Evolutionary conservation across 2,888 invertebrate genomes (phyloP).

Genomic region (Incurvaria masculella): DNA sequence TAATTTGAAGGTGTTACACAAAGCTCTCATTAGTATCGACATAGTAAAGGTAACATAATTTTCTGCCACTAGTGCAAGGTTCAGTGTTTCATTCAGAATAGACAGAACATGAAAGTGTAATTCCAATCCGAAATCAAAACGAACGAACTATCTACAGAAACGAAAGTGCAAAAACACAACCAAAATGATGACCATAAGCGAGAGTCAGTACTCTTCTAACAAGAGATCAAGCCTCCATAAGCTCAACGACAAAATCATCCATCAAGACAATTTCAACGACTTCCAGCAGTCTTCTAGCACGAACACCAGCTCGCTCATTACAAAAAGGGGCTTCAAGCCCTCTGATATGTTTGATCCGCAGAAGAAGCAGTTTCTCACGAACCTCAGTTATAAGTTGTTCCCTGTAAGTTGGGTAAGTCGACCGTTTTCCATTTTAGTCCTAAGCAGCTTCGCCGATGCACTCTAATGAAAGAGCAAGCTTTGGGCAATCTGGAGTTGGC

Average conservation of each 20-base stretch:
- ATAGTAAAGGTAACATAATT: no score
- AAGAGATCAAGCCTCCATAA: conserved; percentile 50
- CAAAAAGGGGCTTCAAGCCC: conserved; percentile 77
- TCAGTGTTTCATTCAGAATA: no score
- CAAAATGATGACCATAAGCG: conserved; percentile 55
- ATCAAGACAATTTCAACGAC: conserved; percentile 47
- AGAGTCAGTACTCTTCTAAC: conserved; percentile 50
- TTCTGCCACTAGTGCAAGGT: conserved; percentile 6
- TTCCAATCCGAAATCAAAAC: conserved; percentile 2
- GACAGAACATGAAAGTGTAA: conserved; percentile 1
- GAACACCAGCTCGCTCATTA: conserved; percentile 61
- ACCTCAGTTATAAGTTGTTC: conserved; percentile 77
- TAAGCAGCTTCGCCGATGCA: neutral
- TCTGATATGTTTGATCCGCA: conserved; percentile 80
- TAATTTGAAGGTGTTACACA: no score
- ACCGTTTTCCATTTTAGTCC: conserved; percentile 5
- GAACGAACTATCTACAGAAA: conserved; percentile 4
- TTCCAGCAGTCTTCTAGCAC: conserved; percentile 47
- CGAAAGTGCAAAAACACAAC: neutral
- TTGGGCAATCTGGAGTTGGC: neutral
- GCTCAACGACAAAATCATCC: conserved; percentile 46
- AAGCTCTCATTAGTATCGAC: no score
- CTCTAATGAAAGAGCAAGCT: neutral
- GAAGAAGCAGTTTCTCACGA: conserved; percentile 76
- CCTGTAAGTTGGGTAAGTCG: conserved; percentile 77